Percentiles rank a stretch among this genome's conserved stretches.
These are phyloP conservation scores for Corapipo altera DNA, from an alignment of 2,113 vertebrate species.

Conservation along the genomic window DNA sequence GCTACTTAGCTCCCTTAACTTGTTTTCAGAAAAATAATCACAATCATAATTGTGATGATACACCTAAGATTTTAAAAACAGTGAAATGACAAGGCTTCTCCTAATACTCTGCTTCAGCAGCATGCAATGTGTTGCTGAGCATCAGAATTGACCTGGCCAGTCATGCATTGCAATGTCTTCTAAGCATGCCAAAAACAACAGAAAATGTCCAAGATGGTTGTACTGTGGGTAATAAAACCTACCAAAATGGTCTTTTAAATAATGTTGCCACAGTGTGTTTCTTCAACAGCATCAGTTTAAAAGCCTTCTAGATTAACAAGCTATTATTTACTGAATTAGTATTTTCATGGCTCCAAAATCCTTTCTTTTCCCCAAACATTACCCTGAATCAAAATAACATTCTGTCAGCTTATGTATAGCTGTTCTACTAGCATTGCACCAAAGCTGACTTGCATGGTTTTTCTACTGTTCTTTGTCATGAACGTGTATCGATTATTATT, in stretches of 20 bases:
- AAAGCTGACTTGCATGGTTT: background rate
- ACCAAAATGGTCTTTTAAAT: slow-evolving; percentile 62
- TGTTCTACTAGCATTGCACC: background rate
- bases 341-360: slow-evolving; percentile 51
- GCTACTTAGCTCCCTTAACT: background rate
- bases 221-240: slow-evolving; percentile 59
- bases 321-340: slow-evolving; percentile 51
- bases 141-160: background rate
- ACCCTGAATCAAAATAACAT: slow-evolving; percentile 8
- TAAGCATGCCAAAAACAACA: slow-evolving; percentile 62
- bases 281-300: slow-evolving; percentile 41
- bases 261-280: slow-evolving; percentile 42
- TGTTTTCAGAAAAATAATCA: background rate
- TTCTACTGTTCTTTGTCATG: background rate
- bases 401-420: background rate
- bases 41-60: background rate
- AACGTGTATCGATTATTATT: background rate
- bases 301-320: slow-evolving; percentile 58
- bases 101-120: background rate
- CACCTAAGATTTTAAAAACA: background rate
- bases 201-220: slow-evolving; percentile 60
- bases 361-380: slow-evolving; percentile 43
- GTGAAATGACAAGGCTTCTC: background rate
- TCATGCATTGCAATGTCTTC: slow-evolving; percentile 41
- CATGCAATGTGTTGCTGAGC: background rate